Conservation (phyloP, 2,113 vertebrate species). For the Gnathonemus longibarbis region DNA sequence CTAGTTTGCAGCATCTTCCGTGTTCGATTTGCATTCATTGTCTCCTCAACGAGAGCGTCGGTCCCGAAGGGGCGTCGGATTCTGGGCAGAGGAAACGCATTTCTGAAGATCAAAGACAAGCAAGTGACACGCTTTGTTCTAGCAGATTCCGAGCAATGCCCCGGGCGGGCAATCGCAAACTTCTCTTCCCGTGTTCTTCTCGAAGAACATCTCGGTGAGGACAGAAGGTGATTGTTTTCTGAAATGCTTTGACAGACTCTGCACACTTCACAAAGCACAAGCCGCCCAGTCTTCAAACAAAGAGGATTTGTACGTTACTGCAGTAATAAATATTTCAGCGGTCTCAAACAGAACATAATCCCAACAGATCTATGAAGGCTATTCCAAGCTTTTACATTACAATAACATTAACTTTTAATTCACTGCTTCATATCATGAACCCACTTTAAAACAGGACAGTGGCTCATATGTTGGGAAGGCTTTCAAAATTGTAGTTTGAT, state of each 20-base stretch:
- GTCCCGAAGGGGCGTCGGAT: not conserved
- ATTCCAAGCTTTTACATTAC: not conserved
- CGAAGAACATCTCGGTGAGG: not conserved
- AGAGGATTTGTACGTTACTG: constrained; percentile 1
- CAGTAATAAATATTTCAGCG: constrained; percentile 34
- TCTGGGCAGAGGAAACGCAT: constrained; percentile 1
- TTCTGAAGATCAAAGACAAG: constrained; percentile 15
- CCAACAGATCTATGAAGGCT: not conserved
- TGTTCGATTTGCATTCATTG: not conserved
- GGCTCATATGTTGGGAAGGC: not conserved
- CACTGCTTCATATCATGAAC: not conserved
- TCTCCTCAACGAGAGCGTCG: not conserved
- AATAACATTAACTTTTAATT: not conserved
- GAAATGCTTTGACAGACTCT: constrained; percentile 17
- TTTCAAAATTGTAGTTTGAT: not conserved
- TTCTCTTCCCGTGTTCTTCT: not conserved
- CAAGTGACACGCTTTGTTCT: constrained; percentile 14
- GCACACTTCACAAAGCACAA: constrained; percentile 10
- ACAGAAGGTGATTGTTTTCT: constrained; percentile 10
- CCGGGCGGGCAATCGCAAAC: not conserved
- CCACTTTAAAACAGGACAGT: not conserved
- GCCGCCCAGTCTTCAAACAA: not conserved
- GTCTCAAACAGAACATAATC: not conserved
- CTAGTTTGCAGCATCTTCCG: not conserved
- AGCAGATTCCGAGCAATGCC: constrained; percentile 11